Conservation (phyloP, 2,888 invertebrate genomes). For the Metellina segmentata region DNA sequence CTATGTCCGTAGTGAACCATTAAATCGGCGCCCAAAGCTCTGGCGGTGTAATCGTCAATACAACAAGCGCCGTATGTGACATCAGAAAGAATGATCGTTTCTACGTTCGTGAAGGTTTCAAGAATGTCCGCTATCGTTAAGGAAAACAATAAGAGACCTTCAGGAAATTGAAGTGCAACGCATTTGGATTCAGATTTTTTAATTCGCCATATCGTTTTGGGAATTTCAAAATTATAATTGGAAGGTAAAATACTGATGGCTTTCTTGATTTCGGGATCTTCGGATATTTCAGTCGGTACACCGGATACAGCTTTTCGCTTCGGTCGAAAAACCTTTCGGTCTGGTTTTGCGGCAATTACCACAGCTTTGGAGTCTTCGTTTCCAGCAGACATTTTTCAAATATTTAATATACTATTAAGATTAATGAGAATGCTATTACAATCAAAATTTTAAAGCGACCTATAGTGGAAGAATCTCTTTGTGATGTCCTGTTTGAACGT, state of each 20-base stretch:
- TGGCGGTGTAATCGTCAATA: conserved; percentile 97
- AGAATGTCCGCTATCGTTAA: conserved; percentile 96
- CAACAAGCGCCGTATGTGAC: conserved; percentile 99
- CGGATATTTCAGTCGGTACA: conserved; percentile 89
- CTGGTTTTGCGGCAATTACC: conserved; percentile 68
- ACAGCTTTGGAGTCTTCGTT: conserved; percentile 9
- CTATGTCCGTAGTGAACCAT: conserved; percentile 99
- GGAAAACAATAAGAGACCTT: conserved; percentile 95
- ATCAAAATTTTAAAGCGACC: too few relatives aligned
- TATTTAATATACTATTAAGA: not conserved
- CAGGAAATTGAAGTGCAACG: conserved; percentile 98
- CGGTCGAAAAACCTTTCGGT: conserved; percentile 72
- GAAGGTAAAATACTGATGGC: conserved; percentile 89
- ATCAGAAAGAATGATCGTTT: conserved; percentile 98
- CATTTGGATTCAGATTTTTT: conserved; percentile 89
- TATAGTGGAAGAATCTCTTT: too few relatives aligned
- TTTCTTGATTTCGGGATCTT: conserved; percentile 87
- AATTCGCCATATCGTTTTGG: conserved; percentile 98
- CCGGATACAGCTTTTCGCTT: conserved; percentile 83
- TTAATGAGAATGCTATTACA: not conserved
- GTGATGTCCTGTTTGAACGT: too few relatives aligned
- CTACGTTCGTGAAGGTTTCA: conserved; percentile 91
- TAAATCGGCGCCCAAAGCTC: conserved; percentile 92
- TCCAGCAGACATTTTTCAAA: conserved; percentile 6
- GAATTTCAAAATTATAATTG: conserved; percentile 99